Evolutionary conservation across 2,113 vertebrate species (phyloP).

Genomic region (Lipophrys pholis): DNA sequence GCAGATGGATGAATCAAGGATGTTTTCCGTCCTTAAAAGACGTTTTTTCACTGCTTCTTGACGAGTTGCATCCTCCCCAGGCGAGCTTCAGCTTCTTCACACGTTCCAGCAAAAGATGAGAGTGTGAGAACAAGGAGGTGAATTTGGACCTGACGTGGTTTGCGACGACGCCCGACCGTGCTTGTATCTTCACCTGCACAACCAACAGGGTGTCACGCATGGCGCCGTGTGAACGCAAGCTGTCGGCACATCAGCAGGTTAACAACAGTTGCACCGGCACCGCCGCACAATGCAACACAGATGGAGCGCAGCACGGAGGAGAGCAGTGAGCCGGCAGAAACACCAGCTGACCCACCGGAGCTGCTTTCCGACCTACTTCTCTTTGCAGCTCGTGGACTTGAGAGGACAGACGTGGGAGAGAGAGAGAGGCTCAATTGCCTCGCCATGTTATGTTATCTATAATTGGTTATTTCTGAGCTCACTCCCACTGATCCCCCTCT

Average conservation of each 20-base stretch:
- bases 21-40: too few relatives aligned
- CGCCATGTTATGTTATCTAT: conserved; percentile 47
- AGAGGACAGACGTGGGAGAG: neutral
- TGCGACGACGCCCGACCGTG: neutral
- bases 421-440: neutral
- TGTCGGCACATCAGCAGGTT: conserved; percentile 16
- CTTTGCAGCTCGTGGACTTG: neutral
- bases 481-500: conserved; percentile 13
- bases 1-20: too few relatives aligned
- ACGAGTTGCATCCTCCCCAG: neutral
- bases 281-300: conserved; percentile 36
- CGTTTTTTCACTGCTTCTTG: too few relatives aligned
- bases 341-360: conserved; percentile 59
- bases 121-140: neutral
- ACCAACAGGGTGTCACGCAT: neutral
- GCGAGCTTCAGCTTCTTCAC: conserved; percentile 16
- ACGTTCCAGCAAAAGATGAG: neutral
- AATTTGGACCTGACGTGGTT: too few relatives aligned
- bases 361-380: conserved; percentile 56
- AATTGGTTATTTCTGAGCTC: conserved; percentile 37
- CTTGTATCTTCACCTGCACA: neutral
- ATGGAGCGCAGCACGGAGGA: conserved; percentile 54
- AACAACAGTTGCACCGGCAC: conserved; percentile 40
- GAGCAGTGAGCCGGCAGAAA: conserved; percentile 43
- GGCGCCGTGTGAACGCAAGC: neutral